Conservation (phyloP, 2,113 vertebrate species). For the Pluvialis apricaria region DNA sequence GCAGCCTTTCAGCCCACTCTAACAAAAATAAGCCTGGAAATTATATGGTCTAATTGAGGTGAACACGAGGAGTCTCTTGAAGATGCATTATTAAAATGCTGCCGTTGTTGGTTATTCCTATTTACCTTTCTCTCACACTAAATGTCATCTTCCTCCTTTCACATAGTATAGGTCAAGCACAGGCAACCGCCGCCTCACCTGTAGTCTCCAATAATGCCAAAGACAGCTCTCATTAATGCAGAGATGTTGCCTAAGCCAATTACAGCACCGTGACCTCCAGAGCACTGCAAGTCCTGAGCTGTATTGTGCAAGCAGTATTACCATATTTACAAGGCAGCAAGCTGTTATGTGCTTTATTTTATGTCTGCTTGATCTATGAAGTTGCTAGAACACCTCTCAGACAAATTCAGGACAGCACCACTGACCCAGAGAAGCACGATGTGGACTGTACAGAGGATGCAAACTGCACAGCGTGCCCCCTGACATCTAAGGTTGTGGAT, state of each 20-base stretch:
- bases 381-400: neutral
- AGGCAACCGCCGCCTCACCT: neutral
- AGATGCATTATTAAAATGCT: neutral
- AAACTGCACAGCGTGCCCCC: neutral
- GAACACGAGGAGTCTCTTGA: neutral
- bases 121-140: neutral
- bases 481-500: neutral
- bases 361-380: neutral
- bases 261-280: neutral
- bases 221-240: neutral
- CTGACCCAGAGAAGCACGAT: neutral
- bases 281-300: neutral
- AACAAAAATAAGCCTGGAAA: slow-evolving; percentile 11
- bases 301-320: neutral
- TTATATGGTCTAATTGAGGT: neutral
- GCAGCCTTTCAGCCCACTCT: neutral
- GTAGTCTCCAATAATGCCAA: neutral
- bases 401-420: neutral
- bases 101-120: neutral
- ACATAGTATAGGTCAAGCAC: neutral
- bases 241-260: neutral
- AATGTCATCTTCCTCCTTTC: neutral
- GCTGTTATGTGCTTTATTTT: neutral
- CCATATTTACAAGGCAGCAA: neutral
- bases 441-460: neutral